These are phyloP conservation scores for Belonocnema kinseyi DNA, from an alignment of 1,140 invertebrate genomes.

Conservation along the genomic window DNA sequence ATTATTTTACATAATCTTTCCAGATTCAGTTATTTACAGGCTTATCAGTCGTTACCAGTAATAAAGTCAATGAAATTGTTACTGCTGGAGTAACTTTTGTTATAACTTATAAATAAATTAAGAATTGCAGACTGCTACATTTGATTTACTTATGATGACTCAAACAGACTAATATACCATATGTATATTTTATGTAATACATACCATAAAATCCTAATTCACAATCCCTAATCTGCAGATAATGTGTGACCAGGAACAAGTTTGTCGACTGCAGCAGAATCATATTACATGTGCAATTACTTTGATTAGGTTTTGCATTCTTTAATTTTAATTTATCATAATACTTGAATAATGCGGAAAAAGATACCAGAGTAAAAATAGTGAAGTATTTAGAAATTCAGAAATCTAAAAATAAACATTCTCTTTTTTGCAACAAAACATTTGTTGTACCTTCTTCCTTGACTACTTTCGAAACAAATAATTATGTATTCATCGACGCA, in stretches of 20 bases:
- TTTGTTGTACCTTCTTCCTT: not conserved
- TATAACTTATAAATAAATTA: no score
- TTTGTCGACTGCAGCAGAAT: not conserved
- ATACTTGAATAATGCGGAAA: no score
- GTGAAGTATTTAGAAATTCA: no score
- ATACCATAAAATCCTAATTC: not conserved
- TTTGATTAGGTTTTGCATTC: no score
- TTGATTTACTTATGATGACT: not conserved
- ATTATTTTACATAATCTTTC: not conserved
- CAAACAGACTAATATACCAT: not conserved
- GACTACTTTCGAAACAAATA: conserved; percentile 16
- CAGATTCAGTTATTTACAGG: no score
- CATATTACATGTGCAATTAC: not conserved
- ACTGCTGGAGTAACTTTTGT: not conserved
- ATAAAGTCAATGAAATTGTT: no score
- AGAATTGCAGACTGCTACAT: no score
- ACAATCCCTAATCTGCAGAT: not conserved
- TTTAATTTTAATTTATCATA: no score
- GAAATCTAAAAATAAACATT: not conserved
- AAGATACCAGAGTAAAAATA: no score
- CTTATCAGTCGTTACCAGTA: no score
- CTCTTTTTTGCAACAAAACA: not conserved
- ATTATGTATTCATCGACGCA: conserved; percentile 17
- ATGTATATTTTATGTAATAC: no score
- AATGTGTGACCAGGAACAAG: not conserved